Conservation (phyloP, 2,113 vertebrate species). For the Carassius carassius region DNA sequence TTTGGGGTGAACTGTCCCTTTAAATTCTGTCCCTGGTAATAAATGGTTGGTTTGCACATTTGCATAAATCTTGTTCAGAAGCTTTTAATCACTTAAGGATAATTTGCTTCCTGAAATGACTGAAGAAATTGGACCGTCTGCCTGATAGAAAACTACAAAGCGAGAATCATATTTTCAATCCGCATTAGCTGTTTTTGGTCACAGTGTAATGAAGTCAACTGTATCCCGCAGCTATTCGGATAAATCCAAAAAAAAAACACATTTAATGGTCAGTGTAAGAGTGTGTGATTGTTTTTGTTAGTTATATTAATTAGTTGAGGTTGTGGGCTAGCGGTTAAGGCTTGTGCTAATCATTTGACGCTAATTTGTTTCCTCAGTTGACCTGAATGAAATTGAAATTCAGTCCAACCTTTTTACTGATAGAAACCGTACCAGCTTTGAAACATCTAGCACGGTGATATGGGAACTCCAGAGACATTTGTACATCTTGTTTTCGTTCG, state of each 20-base stretch:
- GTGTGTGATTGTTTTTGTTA: too few species aligned
- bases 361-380: too few species aligned
- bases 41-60: neutral
- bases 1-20: neutral
- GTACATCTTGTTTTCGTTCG: neutral
- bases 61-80: neutral
- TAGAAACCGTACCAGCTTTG: neutral
- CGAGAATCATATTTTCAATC: neutral
- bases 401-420: neutral
- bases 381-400: neutral
- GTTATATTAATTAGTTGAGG: too few species aligned
- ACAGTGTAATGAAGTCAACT: neutral
- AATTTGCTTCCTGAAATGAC: slow-evolving; percentile 1
- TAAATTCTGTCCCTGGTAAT: neutral
- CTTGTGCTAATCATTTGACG: too few species aligned
- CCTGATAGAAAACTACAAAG: neutral
- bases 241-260: neutral
- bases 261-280: neutral
- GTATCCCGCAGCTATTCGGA: neutral
- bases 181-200: neutral
- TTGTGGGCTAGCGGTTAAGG: neutral
- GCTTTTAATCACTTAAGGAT: neutral
- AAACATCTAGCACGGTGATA: neutral
- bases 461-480: neutral
- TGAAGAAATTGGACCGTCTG: neutral